Base-by-base conservation (phyloP, 2,888 invertebrate genomes). In the Aelia acuminata region DNA sequence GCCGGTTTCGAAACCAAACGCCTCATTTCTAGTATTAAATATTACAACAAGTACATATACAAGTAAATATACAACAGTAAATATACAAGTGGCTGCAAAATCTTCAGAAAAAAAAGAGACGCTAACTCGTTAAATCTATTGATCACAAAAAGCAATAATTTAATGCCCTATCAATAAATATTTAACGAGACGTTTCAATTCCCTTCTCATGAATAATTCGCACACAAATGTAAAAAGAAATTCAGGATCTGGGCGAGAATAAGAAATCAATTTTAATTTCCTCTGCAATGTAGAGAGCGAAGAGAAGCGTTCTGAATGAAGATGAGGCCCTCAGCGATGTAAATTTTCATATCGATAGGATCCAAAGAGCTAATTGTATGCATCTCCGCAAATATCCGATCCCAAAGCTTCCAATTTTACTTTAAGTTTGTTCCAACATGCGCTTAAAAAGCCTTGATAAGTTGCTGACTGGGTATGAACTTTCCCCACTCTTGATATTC, bases 341-440 rank as follows among this genome's bases (percentile, higher is more conserved):
- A 47, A n/a, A 80, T 80, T 80, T 80, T 43, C 80, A 80, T 80
- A 80, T 80, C 43, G 80, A 10, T 10, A 75, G 75, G 8, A n/a
- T 80, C 80, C n/a, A 11, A n/a, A n/a, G n/a, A 43, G 80, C 80
- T 80, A 80, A 80, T 80, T 80, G 43, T 80, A 80, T 80, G n/a
- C n/a, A n/a, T n/a, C n/a, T n/a, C n/a, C n/a, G n/a, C n/a, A n/a
- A n/a, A n/a, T n/a, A n/a, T n/a, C n/a, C n/a, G n/a, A n/a, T n/a
- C n/a, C n/a, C n/a, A n/a, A n/a, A n/a, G n/a, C n/a, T n/a, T n/a
- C n/a, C n/a, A n/a, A n/a, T n/a, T n/a, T n/a, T n/a, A n/a, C n/a
- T n/a, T n/a, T n/a, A n/a, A n/a, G n/a, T n/a, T n/a, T n/a, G n/a
- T n/a, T n/a, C n/a, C n/a, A n/a, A n/a, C n/a, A n/a, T n/a, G n/a